These are phyloP conservation scores for Aphelenchoides fujianensis DNA, from an alignment of 1,140 invertebrate species.

Conservation along the genomic window DNA sequence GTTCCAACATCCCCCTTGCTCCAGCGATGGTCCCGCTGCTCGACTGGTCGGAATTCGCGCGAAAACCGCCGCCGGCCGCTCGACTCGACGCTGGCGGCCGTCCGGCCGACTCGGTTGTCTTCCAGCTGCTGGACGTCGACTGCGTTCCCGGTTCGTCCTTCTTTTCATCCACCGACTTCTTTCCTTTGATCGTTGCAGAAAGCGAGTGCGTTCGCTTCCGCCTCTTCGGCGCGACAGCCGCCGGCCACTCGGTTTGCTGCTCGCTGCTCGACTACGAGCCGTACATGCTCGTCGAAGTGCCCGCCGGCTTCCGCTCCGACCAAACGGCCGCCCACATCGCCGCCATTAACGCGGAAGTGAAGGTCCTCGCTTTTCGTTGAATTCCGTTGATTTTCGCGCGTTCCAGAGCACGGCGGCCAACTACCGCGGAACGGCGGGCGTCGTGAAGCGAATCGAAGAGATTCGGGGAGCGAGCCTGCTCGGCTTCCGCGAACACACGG, in stretches of 20 bases:
- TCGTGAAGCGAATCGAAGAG: not conserved
- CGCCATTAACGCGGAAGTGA: not conserved
- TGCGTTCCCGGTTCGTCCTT: conserved; percentile 8
- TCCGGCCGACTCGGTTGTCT: too few relatives aligned
- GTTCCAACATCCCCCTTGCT: too few relatives aligned
- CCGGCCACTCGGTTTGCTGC: conserved; percentile 88
- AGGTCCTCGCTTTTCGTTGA: conserved; percentile 1
- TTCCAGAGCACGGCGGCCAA: not conserved
- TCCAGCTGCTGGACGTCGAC: conserved; percentile 13
- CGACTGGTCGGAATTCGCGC: too few relatives aligned
- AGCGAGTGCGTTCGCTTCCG: conserved; percentile 68
- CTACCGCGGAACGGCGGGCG: too few relatives aligned
- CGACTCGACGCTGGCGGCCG: too few relatives aligned
- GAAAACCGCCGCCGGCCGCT: too few relatives aligned
- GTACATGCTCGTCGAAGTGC: conserved; percentile 86
- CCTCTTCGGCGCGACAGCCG: conserved; percentile 87
- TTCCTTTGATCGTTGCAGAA: conserved; percentile 1
- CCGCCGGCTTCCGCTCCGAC: conserved; percentile 63
- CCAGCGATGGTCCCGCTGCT: too few relatives aligned
- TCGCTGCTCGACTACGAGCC: conserved; percentile 94
- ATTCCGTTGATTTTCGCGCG: not conserved
- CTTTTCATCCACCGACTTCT: too few relatives aligned
- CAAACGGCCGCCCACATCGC: not conserved
- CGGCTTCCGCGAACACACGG: not conserved
- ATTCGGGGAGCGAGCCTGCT: not conserved